Evolutionary conservation across 2,797 vertebrate genomes (phyloP).

Genomic region (Clarias fuscus): DNA sequence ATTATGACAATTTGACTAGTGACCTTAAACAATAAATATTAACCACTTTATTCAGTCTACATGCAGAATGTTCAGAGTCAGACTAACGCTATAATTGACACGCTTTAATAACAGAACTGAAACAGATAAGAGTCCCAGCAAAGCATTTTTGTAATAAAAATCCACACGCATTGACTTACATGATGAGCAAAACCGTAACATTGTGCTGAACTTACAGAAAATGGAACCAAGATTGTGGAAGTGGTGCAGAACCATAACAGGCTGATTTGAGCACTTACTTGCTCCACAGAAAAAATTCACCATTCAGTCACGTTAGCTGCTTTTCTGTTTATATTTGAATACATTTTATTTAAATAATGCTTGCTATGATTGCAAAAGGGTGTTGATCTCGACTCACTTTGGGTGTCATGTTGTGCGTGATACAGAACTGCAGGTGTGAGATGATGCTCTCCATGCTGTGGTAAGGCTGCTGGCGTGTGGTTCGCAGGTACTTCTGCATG

Average conservation of each 20-base stretch:
- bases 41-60: too few species aligned
- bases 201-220: not conserved
- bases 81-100: not conserved
- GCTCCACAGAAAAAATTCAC: not conserved
- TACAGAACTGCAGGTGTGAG: constrained; percentile 95
- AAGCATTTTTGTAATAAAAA: not conserved
- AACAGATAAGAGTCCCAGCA: not conserved
- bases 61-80: too few species aligned
- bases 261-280: not conserved
- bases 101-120: not conserved
- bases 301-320: not conserved
- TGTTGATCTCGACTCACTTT: constrained; percentile 74
- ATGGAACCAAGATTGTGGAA: not conserved
- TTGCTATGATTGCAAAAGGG: not conserved
- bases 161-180: not conserved
- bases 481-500: constrained; percentile 96
- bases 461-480: constrained; percentile 94
- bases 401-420: constrained; percentile 96
- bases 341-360: not conserved
- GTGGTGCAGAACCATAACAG: not conserved
- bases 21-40: not conserved
- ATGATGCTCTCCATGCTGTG: constrained; percentile 99
- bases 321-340: not conserved
- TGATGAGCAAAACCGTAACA: not conserved
- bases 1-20: not conserved